Evolutionary conservation across 2,113 vertebrate species (phyloP).

Genomic region (Centropus unirufus): DNA sequence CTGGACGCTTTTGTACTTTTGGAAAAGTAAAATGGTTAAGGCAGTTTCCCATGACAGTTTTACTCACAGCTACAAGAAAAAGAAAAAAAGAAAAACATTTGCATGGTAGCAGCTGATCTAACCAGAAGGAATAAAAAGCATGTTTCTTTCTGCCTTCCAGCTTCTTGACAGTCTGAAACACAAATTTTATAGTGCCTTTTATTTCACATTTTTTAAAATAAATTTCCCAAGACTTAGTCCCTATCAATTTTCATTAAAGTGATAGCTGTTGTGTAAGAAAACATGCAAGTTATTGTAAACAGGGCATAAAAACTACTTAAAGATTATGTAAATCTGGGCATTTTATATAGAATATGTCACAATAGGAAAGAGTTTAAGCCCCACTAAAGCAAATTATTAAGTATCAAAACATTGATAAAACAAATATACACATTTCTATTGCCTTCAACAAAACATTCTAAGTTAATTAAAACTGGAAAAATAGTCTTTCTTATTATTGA

Average conservation of each 20-base stretch:
- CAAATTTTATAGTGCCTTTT: neutral
- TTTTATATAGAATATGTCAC: neutral
- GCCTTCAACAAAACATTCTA: neutral
- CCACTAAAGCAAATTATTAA: neutral
- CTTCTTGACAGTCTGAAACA: neutral
- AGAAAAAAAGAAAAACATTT: neutral
- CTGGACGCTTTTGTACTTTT: neutral
- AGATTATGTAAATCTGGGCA: accelerated
- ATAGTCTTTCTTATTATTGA: neutral
- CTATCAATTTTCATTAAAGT: neutral
- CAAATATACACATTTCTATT: neutral
- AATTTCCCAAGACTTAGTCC: neutral
- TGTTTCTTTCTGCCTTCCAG: neutral
- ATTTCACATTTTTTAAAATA: neutral
- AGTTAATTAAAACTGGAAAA: neutral
- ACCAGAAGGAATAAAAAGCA: neutral
- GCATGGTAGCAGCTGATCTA: neutral
- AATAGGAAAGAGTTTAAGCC: neutral
- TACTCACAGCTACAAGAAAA: neutral
- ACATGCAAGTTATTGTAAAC: neutral
- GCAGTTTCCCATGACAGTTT: neutral
- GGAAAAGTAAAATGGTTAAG: neutral
- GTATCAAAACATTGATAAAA: neutral
- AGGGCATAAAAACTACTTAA: neutral
- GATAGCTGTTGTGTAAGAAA: neutral